Base-by-base conservation (phyloP, 2,888 invertebrate species). In the Ramazzottius varieornatus region DNA sequence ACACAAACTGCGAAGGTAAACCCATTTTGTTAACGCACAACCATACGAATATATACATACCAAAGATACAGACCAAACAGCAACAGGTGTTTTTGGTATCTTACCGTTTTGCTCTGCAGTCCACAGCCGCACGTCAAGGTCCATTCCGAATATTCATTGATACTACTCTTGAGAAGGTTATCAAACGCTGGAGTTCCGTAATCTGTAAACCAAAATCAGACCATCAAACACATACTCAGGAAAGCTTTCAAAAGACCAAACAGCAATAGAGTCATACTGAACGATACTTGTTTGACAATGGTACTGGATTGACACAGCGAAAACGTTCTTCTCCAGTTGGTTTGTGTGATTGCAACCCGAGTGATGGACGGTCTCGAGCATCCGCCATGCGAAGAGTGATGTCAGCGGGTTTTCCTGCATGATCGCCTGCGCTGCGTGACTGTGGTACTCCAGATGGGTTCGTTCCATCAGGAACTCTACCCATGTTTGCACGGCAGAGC, bases 61-160 rank as follows among this genome's bases (percentile, higher is more conserved):
- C 20, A 8, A 20, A 40, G 8, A 40, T 40, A 20, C 40, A 40
- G 40, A 40, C 40, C 40, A 40, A 20, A 40, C 40, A 20, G 40
- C 8, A 40, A 40, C 40, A 20, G 8, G 40, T n/a, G n/a, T n/a
- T n/a, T n/a, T n/a, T n/a, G n/a, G 40, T 40, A 40, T 20, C 13
- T 54, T 54, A 54, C 54, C n/a, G 54, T 8, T 24, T 24, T 29
- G 29, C 4, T 54, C 54, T 54, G n/a, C 20, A n/a, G 29, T n/a
- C 29, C 20, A 54, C 54, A 24, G 4, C 4, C 54, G 54, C 54
- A 54, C 8, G 20, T 16, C 13, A 54, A 24, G 24, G 24, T 24
- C 54, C 54, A 54, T 29, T 54, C 54, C 54, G 54, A 54, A 54
- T 29, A 29, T 54, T 54, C 54, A 24, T 54, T 54, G n/a, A 54